Evolutionary conservation across 2,888 invertebrate species (phyloP), one percentile per base, ranked within the genome.

Genomic region (Ochropleura leucogaster): DNA sequence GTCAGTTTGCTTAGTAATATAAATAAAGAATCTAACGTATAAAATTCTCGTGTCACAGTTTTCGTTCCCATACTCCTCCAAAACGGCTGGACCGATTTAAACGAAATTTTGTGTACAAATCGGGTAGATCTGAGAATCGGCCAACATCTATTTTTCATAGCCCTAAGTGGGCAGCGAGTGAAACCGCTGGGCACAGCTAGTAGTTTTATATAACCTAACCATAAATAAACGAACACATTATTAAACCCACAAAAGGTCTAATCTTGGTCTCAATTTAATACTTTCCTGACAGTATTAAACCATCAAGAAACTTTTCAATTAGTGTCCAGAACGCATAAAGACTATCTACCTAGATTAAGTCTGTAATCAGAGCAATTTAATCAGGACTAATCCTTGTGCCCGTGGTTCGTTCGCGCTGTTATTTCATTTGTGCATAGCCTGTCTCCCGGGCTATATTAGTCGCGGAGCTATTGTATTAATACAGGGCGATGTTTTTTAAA

Each of bases 341-440:
- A 53, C 68, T 80, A 66, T 64, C 59, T 18, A 42, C 72, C 65
- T 62, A 64, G 79, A 82, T 82, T 77, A 84, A 84, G 76, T 72
- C 55, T 57, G 77, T 82, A 83, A 83, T 83, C 72, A 63, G 74
- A 74, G 69, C 72, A 64, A 81, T 85, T 82, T 82, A 85, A 83
- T 83, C 83, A 79, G 65, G 10, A 69, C 57, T 85, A 82, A 83
- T 85, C 82, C 79, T 63, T 10, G 75, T 8, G 40, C 66, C 64
- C 64, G 72, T 62, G 60, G 77, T 71, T 71, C 67, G 70, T 60
- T 74, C 67, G 46, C 81, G 68, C 74, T 75, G 75, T 71, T 82
- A 82, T 74, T 85, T 83, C 79, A 79, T 85, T 82, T 81, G 71
- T 85, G 78, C 74, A 85, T 72, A 69, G 85, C 63, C 55, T 77